Evolutionary conservation across 2,888 invertebrate species (phyloP), one percentile per base, ranked within the genome.

Genomic region (Synergus japonicus): DNA sequence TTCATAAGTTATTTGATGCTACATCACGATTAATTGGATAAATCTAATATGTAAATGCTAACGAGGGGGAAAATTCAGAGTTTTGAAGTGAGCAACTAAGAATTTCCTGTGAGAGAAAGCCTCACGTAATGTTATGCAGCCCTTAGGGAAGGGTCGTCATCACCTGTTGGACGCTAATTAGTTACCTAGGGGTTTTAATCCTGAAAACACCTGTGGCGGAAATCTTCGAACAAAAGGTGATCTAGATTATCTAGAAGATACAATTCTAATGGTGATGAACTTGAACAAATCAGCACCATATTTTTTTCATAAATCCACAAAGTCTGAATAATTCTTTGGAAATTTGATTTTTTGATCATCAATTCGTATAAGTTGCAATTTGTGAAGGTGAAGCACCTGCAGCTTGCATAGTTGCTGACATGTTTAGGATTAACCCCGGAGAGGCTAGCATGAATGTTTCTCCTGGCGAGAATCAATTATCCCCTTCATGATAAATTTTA

Each of bases 121-220:
- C 49, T 54, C 4, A n/a, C 37, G 49, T 29, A n/a, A 49, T 37
- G 13, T 15, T 73, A 63, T 37, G 65, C 44, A 44, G 64, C 7
- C 41, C 77, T 37, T 49, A 67, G 78, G 69, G 80, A 82, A 78
- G 81, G 81, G 82, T 79, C 83, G 81, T 87, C 85, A 83, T 86
- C 86, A 87, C 86, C 87, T 87, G 87, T 87, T 87, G 85, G 83
- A 80, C 76, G 76, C 83, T 86, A 87, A 87, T 87, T 87, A 87
- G 85, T 84, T 81, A 83, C 77, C 79, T 81, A 67, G 79, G 82
- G 81, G 78, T 78, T 18, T 22, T 44, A 64, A 54, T 78, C 77
- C 77, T 81, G 83, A 82, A 37, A 73, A 82, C 87, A 87, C 87
- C 87, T 87, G 87, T 82, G 82, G 82, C 82, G 54, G 73, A 41